Percentiles rank a stretch among this genome's conserved stretches.
These are phyloP conservation scores for Stegostoma tigrinum DNA, from an alignment of 2,113 vertebrate genomes.

Conservation along the genomic window DNA sequence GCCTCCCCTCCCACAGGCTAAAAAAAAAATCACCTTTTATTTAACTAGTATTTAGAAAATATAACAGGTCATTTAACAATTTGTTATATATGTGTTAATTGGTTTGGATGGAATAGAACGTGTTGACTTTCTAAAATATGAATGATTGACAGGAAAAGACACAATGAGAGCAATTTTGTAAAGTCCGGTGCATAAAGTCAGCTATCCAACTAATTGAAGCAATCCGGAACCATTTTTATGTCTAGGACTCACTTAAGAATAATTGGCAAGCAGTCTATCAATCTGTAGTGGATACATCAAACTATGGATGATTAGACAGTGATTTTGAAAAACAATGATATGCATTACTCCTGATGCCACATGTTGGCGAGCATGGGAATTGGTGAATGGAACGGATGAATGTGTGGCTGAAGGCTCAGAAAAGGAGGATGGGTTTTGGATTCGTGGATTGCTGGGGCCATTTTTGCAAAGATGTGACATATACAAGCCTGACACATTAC, in stretches of 20 bases:
- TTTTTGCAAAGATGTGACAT: too few species aligned
- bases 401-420: too few species aligned
- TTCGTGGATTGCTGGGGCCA: too few species aligned
- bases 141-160: not conserved
- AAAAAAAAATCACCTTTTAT: too few species aligned
- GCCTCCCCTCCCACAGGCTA: not conserved
- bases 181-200: not conserved
- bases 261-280: not conserved
- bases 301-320: not conserved
- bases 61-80: not conserved
- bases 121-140: not conserved
- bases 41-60: not conserved
- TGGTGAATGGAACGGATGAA: too few species aligned
- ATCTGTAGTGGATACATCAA: not conserved
- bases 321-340: too few species aligned
- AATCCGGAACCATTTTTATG: not conserved
- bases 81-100: not conserved
- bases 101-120: not conserved
- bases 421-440: too few species aligned
- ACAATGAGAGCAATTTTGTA: not conserved
- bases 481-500: too few species aligned
- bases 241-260: not conserved
- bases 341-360: too few species aligned
- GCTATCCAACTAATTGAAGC: not conserved
- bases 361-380: too few species aligned